Conservation (phyloP, 2,113 vertebrate species). For the Takifugu flavidus region DNA sequence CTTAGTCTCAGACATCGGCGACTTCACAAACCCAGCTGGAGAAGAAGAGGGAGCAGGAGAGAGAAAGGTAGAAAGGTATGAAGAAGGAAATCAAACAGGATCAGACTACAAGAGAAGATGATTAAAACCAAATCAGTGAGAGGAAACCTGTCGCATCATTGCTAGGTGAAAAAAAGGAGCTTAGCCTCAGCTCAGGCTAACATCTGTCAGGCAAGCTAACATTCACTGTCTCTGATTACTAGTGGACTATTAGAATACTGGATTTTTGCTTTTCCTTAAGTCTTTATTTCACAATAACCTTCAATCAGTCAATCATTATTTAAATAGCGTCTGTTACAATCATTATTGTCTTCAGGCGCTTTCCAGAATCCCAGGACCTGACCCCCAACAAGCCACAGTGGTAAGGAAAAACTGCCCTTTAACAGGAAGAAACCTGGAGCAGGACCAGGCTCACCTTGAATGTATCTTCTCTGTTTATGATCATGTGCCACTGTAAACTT, state of each 20-base stretch:
- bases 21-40: slow-evolving; percentile 99
- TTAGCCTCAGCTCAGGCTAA: slow-evolving; percentile 7
- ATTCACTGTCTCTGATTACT: not conserved
- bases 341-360: no score
- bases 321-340: no score
- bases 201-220: not conserved
- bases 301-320: no score
- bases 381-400: no score
- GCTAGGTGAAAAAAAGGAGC: slow-evolving; percentile 38
- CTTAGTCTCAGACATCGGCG: slow-evolving; percentile 99
- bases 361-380: no score
- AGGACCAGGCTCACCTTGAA: no score
- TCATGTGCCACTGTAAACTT: not conserved
- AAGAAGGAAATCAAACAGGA: slow-evolving; percentile 47
- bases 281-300: no score
- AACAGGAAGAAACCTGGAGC: no score
- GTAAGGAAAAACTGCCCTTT: no score
- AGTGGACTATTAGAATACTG: no score
- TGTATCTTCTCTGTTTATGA: no score
- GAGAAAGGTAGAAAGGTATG: slow-evolving; percentile 55
- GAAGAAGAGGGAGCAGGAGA: slow-evolving; percentile 67
- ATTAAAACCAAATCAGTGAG: slow-evolving; percentile 57
- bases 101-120: slow-evolving; percentile 57
- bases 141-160: slow-evolving; percentile 54
- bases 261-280: no score